These are phyloP conservation scores for Sebastes schlegelii DNA, from an alignment of 2,113 vertebrate genomes.

Conservation along the genomic window DNA sequence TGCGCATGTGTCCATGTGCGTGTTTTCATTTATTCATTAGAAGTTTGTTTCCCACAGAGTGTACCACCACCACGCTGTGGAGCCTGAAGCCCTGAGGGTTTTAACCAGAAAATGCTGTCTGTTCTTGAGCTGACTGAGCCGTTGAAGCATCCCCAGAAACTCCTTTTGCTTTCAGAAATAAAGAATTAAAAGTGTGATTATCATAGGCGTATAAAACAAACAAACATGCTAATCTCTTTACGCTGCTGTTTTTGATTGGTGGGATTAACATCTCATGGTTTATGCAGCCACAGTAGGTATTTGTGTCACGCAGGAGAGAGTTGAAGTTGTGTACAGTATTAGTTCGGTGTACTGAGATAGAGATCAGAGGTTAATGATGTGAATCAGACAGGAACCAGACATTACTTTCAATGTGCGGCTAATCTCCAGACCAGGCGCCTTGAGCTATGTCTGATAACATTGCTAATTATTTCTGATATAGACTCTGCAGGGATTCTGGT, in stretches of 20 bases:
- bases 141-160: conserved; percentile 11
- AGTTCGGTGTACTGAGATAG: conserved; percentile 57
- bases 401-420: conserved; percentile 68
- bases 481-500: conserved; percentile 63
- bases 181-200: conserved; percentile 27
- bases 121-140: conserved; percentile 10
- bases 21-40: conserved; percentile 47
- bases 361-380: conserved; percentile 82
- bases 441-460: conserved; percentile 76
- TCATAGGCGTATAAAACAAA: conserved; percentile 7
- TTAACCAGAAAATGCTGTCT: conserved; percentile 19
- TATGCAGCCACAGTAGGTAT: conserved; percentile 32
- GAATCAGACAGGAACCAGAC: conserved; percentile 83
- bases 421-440: conserved; percentile 79
- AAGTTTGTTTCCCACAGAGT: not conserved
- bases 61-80: not conserved
- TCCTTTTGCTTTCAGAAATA: conserved; percentile 26
- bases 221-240: conserved; percentile 18
- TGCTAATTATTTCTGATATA: conserved; percentile 73
- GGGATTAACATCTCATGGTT: conserved; percentile 31
- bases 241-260: conserved; percentile 9
- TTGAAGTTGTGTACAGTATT: conserved; percentile 56
- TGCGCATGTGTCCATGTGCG: conserved; percentile 22
- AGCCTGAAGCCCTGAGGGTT: conserved; percentile 22
- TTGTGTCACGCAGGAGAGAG: conserved; percentile 28